These are phyloP conservation scores for Aphelinus certus DNA, from an alignment of 1,140 invertebrate species.

Conservation along the genomic window DNA sequence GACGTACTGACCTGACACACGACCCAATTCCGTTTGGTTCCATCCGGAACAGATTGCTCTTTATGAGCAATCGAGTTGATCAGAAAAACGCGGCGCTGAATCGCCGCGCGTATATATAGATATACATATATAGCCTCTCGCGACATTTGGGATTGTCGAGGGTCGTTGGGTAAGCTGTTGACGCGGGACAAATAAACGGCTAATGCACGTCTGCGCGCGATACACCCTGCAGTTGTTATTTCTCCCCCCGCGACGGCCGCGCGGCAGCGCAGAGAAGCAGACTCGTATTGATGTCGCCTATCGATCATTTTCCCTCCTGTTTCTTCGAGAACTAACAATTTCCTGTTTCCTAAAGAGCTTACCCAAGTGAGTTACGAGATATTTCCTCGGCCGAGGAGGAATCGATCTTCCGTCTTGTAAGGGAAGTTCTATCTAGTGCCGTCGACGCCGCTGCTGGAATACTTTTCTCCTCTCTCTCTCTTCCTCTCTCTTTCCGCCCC, in stretches of 20 bases:
- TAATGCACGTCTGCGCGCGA: too few relatives aligned
- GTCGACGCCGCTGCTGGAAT: slow-evolving; percentile 40
- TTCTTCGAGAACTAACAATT: slow-evolving; percentile 61
- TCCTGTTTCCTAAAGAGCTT: slow-evolving; percentile 65
- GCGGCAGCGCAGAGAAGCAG: neutral
- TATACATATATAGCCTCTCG: neutral
- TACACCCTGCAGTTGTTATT: too few relatives aligned
- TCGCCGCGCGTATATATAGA: neutral
- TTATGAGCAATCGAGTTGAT: too few relatives aligned
- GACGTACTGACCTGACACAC: too few relatives aligned
- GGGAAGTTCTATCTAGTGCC: slow-evolving; percentile 52
- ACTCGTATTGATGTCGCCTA: slow-evolving; percentile 52
- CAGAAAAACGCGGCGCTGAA: too few relatives aligned
- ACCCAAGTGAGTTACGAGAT: slow-evolving; percentile 62
- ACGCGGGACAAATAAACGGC: too few relatives aligned
- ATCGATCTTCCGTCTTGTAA: slow-evolving; percentile 56
- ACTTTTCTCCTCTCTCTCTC: slow-evolving; percentile 47
- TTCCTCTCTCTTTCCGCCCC: slow-evolving; percentile 43
- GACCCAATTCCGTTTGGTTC: too few relatives aligned
- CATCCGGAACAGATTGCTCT: too few relatives aligned
- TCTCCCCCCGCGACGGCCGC: too few relatives aligned
- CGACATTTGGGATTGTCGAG: too few relatives aligned
- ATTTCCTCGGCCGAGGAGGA: slow-evolving; percentile 53
- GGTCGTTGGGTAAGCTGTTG: too few relatives aligned
- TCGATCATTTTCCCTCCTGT: slow-evolving; percentile 58